Percentiles rank a stretch among this genome's conserved stretches.
These are phyloP conservation scores for Drosophila bipectinata DNA, from an alignment of 1,140 invertebrate genomes.

Conservation along the genomic window DNA sequence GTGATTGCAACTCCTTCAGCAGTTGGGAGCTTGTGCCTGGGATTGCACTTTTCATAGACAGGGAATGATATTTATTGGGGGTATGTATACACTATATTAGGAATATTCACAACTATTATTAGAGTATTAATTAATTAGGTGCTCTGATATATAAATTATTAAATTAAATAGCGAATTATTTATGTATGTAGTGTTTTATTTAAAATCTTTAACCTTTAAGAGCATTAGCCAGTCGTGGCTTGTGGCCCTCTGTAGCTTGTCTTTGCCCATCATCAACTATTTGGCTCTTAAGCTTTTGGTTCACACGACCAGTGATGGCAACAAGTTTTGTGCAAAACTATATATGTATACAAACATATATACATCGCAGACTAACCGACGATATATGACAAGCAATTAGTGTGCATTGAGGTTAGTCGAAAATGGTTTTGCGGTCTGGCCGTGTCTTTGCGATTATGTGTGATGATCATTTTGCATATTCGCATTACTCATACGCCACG, in stretches of 20 bases:
- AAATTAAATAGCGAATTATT: too few relatives aligned
- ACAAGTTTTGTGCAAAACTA: conserved; percentile 71
- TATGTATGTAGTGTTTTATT: too few relatives aligned
- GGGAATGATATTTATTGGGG: conserved; percentile 15
- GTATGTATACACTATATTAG: conserved; percentile 4
- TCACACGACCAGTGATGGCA: conserved; percentile 66
- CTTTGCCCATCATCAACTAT: conserved; percentile 63
- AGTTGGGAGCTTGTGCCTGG: conserved; percentile 61
- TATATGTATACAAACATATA: conserved; percentile 21
- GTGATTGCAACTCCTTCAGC: conserved; percentile 21
- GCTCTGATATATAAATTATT: too few relatives aligned
- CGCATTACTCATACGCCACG: conserved; percentile 75
- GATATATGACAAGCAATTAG: conserved; percentile 81
- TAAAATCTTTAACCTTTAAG: conserved; percentile 3
- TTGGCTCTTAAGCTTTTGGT: conserved; percentile 77
- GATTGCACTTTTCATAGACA: conserved; percentile 62
- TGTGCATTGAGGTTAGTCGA: conserved; percentile 80
- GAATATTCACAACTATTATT: too few relatives aligned
- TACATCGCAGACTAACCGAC: conserved; percentile 38
- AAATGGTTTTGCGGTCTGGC: conserved; percentile 69
- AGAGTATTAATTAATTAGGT: too few relatives aligned
- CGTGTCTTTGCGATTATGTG: conserved; percentile 24
- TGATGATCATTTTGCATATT: conserved; percentile 57
- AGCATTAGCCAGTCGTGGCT: conserved; percentile 26
- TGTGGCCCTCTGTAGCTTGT: neutral